Conservation (phyloP, 2,113 vertebrate species). For the Ornithorhynchus anatinus region DNA sequence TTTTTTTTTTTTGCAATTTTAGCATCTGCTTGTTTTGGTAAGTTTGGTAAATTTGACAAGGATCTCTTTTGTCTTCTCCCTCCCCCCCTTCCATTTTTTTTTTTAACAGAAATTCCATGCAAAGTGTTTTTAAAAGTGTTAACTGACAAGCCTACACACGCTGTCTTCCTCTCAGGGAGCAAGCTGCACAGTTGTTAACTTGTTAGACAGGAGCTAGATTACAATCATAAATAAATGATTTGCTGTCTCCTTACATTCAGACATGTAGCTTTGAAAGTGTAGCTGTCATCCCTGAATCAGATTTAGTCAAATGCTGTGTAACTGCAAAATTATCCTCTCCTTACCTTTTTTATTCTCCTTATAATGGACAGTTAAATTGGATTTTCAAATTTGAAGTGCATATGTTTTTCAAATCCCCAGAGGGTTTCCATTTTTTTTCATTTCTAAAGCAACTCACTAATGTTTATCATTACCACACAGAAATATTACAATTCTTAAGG, state of each 20-base stretch:
- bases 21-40: conserved; percentile 55
- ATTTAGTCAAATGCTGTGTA: conserved; percentile 83
- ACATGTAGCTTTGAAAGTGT: conserved; percentile 81
- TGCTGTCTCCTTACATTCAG: conserved; percentile 81
- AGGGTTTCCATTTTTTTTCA: conserved; percentile 78
- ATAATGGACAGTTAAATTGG: conserved; percentile 86
- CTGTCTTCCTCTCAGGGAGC: conserved; percentile 62
- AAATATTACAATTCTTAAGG: conserved; percentile 78
- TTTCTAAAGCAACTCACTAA: conserved; percentile 80
- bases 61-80: conserved; percentile 66
- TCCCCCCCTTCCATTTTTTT: conserved; percentile 1
- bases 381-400: conserved; percentile 82
- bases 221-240: conserved; percentile 87
- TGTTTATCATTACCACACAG: conserved; percentile 79
- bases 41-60: conserved; percentile 61
- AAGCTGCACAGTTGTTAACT: conserved; percentile 68
- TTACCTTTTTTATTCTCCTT: conserved; percentile 79
- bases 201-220: conserved; percentile 82
- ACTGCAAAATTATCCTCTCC: conserved; percentile 81
- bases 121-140: conserved; percentile 63
- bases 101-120: conserved; percentile 45
- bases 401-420: conserved; percentile 78
- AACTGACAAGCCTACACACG: conserved; percentile 68
- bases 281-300: conserved; percentile 80
- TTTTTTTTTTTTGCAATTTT: conserved; percentile 34